Base-by-base conservation (phyloP, 2,888 invertebrate genomes). In the Apodemia hepburni region DNA sequence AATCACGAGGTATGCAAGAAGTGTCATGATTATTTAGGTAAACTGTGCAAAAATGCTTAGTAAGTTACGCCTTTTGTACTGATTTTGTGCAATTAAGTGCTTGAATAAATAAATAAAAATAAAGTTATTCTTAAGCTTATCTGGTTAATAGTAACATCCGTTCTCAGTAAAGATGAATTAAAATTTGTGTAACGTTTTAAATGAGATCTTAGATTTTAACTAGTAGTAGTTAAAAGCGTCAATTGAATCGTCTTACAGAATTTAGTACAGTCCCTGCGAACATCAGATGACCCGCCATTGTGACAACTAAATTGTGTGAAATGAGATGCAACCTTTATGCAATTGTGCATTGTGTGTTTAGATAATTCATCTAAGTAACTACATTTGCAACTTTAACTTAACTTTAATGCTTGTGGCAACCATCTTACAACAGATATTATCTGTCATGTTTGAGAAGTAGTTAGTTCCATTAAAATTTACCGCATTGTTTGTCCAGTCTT, bases 271-370 rank as follows among this genome's bases (percentile, higher is more conserved):
- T 51, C 51, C 11, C 51, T 27, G 51, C 51, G 51, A 51, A 51
- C 12, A 27, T 51, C 22, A 12, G 51, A 22, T 12, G 54, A 12
- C 54, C 54, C 22, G 12, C 49, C 54, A 54, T 54, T 54, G 54
- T 54, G 12, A 22, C 54, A 6, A 27, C 27, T 27, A 54, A 54
- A 54, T 27, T 18, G 54, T 54, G 54, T 54, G 54, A 54, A 54
- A 54, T 54, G 22, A 54, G 54, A 54, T 54, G 54, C 54, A 54
- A 27, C 54, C 54, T 54, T 54, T 54, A 6, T 54, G 54, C 54
- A 54, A 54, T 54, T 54, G 54, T 54, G 54, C 54, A 54, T 54
- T 54, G 54, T 54, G 54, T 54, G 54, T 27, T 18, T 22, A 54
- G 54, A 54, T 54, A 54, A 27, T 22, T 27, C 54, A 22, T 27